A percentile compares a stretch with the other conserved stretches of the same genome.
These are phyloP conservation scores for Caenorhabditis sp. DNA, from an alignment of 2,888 invertebrate genomes.

Conservation along the genomic window DNA sequence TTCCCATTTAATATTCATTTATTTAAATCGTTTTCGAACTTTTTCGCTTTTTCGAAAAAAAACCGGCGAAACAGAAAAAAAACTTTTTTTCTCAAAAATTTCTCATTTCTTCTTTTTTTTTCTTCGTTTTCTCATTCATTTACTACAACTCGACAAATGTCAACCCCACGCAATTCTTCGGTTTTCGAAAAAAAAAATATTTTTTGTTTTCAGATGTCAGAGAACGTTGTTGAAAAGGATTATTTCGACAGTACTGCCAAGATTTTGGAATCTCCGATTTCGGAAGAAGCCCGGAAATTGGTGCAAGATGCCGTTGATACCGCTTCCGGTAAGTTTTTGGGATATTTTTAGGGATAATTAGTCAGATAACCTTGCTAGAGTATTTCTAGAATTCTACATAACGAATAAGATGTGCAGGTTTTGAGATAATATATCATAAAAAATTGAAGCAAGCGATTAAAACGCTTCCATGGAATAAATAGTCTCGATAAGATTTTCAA, in stretches of 20 bases:
- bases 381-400: no score
- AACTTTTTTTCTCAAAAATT: no score
- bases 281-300: conserved; percentile 36
- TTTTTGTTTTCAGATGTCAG: conserved; percentile 33
- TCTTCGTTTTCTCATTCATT: conserved; percentile 3
- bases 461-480: no score
- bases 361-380: no score
- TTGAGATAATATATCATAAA: no score
- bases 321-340: conserved; percentile 35
- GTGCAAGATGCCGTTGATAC: conserved; percentile 39
- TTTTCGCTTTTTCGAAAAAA: background rate
- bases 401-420: no score
- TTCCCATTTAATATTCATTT: background rate
- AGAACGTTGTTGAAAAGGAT: conserved; percentile 45
- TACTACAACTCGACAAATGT: conserved; percentile 4
- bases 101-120: conserved; percentile 14
- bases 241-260: conserved; percentile 30
- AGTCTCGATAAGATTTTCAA: no score
- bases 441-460: no score
- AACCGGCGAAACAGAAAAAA: no score
- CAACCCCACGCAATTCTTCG: background rate
- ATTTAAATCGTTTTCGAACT: background rate
- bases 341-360: no score
- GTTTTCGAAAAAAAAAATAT: background rate
- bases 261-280: conserved; percentile 37